Percentiles rank a stretch among this genome's conserved stretches.
Evolutionary conservation across 1,140 invertebrate genomes (phyloP).

Genomic region (Papilio dardanus): DNA sequence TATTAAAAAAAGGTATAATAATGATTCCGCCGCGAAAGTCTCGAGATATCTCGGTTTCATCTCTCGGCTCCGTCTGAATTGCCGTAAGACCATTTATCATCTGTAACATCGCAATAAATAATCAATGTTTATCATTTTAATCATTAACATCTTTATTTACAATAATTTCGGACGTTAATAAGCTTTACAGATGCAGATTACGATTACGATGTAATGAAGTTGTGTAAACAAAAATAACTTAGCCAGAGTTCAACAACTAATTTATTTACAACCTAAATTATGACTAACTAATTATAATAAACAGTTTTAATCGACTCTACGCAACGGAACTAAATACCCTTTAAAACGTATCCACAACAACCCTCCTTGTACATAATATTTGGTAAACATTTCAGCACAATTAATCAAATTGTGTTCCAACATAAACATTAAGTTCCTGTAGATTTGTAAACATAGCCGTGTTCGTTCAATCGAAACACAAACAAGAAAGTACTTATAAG

Average conservation of each 20-base stretch:
- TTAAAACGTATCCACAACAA: not conserved
- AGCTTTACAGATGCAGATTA: not conserved
- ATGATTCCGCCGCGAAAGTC: slow-evolving; percentile 76
- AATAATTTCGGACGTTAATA: not conserved
- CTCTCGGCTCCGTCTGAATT: slow-evolving; percentile 54
- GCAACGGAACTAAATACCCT: not conserved
- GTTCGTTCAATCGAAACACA: not conserved
- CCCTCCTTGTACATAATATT: not conserved
- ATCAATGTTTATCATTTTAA: slow-evolving; percentile 4
- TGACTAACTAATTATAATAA: too few species aligned
- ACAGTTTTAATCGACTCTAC: too few species aligned
- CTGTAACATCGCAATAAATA: slow-evolving; percentile 39
- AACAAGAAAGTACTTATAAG: too few species aligned
- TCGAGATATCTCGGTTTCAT: slow-evolving; percentile 73
- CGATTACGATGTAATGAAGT: not conserved
- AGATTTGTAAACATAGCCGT: not conserved
- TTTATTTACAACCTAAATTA: too few species aligned
- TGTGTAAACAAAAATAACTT: too few species aligned
- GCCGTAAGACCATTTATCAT: slow-evolving; percentile 52
- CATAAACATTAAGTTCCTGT: not conserved
- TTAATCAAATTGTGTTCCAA: not conserved
- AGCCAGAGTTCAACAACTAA: too few species aligned
- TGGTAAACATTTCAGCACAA: not conserved
- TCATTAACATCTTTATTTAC: not conserved
- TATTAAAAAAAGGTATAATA: slow-evolving; percentile 71